Evolutionary conservation across 2,113 vertebrate genomes (phyloP).

Genomic region (Felis chaus): DNA sequence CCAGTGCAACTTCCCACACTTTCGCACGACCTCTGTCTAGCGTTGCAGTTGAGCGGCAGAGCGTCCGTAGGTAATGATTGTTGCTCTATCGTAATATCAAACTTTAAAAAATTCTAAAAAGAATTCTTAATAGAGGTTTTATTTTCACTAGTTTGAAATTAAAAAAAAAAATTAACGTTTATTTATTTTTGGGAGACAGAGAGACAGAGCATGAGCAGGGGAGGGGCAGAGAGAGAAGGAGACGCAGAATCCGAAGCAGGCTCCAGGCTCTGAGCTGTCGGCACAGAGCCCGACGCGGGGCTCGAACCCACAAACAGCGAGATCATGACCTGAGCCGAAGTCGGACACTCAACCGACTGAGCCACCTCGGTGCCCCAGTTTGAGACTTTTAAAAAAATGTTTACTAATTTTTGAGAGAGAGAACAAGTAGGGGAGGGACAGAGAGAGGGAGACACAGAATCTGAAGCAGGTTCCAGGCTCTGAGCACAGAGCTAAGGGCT

Average conservation of each 20-base stretch:
- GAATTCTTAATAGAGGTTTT: background rate
- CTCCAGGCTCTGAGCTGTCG: background rate
- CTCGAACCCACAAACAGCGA: rapidly evolving
- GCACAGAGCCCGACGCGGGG: background rate
- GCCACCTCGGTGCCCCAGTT: background rate
- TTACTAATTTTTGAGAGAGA: background rate
- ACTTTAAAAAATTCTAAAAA: background rate
- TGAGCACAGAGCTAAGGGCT: background rate
- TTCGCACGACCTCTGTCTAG: background rate
- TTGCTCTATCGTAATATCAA: background rate
- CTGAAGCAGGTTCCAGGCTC: background rate
- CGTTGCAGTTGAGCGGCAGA: rapidly evolving
- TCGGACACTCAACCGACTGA: background rate
- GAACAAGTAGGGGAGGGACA: too few relatives aligned
- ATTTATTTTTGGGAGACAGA: background rate
- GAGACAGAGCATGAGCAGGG: too few relatives aligned
- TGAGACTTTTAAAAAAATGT: background rate
- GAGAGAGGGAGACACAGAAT: background rate
- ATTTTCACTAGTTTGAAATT: background rate
- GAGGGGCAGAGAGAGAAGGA: background rate
- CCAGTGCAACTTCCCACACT: background rate
- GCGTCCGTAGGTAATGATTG: rapidly evolving
- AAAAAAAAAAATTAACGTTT: too few relatives aligned
- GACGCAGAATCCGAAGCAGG: background rate
- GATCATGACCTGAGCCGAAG: background rate